These are phyloP conservation scores for Grammomys surdaster DNA, from an alignment of 2,113 vertebrate genomes.

Conservation along the genomic window DNA sequence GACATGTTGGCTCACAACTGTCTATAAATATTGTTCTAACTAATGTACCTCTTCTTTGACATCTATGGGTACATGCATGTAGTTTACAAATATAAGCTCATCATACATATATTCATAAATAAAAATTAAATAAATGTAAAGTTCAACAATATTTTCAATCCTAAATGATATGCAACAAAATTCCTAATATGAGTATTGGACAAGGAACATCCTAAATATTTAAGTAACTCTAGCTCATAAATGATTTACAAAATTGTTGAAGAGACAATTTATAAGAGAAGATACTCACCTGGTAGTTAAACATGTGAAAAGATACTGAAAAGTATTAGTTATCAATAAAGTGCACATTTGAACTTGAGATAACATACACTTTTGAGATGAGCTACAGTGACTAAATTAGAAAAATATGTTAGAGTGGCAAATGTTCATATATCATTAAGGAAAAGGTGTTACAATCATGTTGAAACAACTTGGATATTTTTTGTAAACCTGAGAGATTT, in stretches of 20 bases:
- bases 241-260: background rate
- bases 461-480: background rate
- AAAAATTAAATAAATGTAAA: background rate
- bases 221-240: background rate
- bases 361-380: background rate
- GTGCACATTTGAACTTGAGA: background rate
- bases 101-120: background rate
- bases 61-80: background rate
- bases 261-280: background rate
- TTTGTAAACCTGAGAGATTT: background rate
- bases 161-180: background rate
- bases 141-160: background rate
- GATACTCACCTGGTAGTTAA: background rate
- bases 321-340: background rate
- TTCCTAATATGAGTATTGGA: background rate
- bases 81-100: background rate
- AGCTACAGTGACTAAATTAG: background rate
- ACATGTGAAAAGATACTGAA: constrained; percentile 1
- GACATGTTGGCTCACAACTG: background rate
- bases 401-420: background rate
- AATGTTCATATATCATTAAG: background rate
- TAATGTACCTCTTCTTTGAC: background rate
- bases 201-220: background rate
- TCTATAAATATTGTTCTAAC: background rate
- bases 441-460: background rate